These are phyloP conservation scores for Nasonia longicornis DNA, from an alignment of 1,140 invertebrate genomes.

Conservation along the genomic window DNA sequence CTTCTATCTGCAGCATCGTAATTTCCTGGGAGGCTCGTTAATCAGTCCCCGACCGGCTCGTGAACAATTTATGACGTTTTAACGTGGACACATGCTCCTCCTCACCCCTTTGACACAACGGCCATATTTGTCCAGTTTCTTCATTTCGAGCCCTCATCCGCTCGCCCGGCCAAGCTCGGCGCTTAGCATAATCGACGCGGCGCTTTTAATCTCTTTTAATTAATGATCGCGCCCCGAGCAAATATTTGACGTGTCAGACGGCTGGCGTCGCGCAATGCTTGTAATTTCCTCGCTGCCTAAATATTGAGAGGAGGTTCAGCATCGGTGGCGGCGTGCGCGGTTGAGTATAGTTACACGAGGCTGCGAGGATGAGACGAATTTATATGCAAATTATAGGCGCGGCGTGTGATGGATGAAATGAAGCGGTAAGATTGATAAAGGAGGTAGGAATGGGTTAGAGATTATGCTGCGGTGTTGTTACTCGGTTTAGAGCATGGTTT, in stretches of 20 bases:
- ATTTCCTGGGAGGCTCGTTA: conserved; percentile 25
- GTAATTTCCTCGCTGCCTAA: conserved; percentile 40
- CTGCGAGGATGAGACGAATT: conserved; percentile 1
- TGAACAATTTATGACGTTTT: conserved; percentile 34
- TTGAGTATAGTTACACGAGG: conserved; percentile 38
- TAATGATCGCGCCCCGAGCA: conserved; percentile 55
- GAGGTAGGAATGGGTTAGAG: neutral
- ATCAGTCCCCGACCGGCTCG: conserved; percentile 6
- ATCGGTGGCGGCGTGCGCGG: neutral
- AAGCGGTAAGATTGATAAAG: conserved; percentile 19
- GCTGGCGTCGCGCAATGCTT: conserved; percentile 5
- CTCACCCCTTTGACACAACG: neutral
- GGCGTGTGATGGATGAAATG: conserved; percentile 8
- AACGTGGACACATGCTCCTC: neutral
- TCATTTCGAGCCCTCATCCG: neutral
- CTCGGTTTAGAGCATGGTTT: no score
- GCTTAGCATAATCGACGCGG: conserved; percentile 31
- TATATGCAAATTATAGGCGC: conserved; percentile 27
- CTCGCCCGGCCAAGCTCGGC: neutral
- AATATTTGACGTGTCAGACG: conserved; percentile 56
- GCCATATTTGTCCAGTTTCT: conserved; percentile 12
- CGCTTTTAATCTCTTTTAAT: conserved; percentile 61
- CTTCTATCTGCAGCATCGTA: neutral
- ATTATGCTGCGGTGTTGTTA: no score
- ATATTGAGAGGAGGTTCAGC: conserved; percentile 44